Base-by-base conservation (phyloP, 2,888 invertebrate genomes). In the Melitaea athalia region DNA sequence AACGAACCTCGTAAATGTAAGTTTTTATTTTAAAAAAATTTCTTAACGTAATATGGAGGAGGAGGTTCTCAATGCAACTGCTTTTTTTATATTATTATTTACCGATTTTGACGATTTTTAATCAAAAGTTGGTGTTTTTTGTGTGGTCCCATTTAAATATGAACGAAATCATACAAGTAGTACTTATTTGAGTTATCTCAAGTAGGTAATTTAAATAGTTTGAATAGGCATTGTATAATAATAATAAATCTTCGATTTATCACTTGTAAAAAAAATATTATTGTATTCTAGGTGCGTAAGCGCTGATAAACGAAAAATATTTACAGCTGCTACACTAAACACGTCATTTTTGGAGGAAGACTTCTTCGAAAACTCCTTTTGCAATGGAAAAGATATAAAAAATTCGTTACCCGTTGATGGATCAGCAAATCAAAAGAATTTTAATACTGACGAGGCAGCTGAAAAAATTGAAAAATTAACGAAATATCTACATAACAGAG, bases 401-500 rank as follows among this genome's bases (percentile, higher is more conserved):
- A 66, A 77, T 15, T 77, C 78, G 5, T 31, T 33, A 10, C 85
- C 81, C 43, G 74, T 76, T 47, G 78, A 81, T 63, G 85, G 85
- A 79, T 81, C 83, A 76, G 81, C 82, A 80, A 82, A 78, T 70
- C 76, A 76, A 67, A 76, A 79, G 75, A 80, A 78, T 74, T 74
- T 69, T 5, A 72, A 72, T n/a, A 12, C 12, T 52, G n/a, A n/a
- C n/a, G 79, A 79, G 71, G 89, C 87, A 80, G 88, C 85, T 77
- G 88, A 91, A 92, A 92, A 92, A 91, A 91, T 91, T 42, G 91
- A 84, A 92, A 92, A 91, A 85, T 87, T 91, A 63, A 91, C 91
- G 72, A 90, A 89, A 85, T 91, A 91, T 73, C 77, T 91, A 67
- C 85, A 87, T 60, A 83, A 81, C 74, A 79, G 78, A 72, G 64